phyloP scores from a whole-genome alignment of 2,113 vertebrate genomes.

The Apaloderma vittatum region DNA sequence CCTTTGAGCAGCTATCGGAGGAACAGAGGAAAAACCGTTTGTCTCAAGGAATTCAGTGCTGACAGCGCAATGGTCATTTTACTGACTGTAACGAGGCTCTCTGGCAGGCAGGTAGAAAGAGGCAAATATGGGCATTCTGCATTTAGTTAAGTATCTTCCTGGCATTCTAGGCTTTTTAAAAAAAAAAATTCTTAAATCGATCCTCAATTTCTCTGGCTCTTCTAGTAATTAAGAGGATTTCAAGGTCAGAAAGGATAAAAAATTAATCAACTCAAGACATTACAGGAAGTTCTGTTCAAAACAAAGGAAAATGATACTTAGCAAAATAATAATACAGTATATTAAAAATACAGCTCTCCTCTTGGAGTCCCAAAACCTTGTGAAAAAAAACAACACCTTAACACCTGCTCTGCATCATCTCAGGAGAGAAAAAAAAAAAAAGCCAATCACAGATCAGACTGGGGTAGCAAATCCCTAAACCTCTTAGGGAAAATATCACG shows the following conservation, averaged over 20 bases:
- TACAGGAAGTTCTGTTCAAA: background rate
- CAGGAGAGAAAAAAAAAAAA: background rate
- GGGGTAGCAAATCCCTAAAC: background rate
- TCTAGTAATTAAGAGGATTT: constrained; percentile 26
- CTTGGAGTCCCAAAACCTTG: background rate
- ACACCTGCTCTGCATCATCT: background rate
- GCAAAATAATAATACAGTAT: background rate
- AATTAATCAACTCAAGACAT: background rate
- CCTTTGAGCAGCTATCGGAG: background rate
- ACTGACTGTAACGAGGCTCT: background rate
- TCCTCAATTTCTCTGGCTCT: background rate
- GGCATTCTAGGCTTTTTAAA: background rate
- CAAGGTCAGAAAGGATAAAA: constrained; percentile 41
- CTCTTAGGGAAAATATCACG: background rate
- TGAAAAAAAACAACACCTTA: background rate
- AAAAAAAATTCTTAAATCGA: background rate
- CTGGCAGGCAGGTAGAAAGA: background rate
- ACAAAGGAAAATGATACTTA: background rate
- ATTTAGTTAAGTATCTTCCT: constrained; percentile 24
- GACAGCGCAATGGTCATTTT: background rate
- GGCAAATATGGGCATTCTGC: background rate
- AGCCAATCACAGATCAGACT: background rate
- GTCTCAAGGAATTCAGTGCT: background rate
- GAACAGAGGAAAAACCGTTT: background rate
- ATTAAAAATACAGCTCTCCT: background rate